Evolutionary conservation across 2,113 vertebrate species (phyloP).

Genomic region (Rana temporaria): DNA sequence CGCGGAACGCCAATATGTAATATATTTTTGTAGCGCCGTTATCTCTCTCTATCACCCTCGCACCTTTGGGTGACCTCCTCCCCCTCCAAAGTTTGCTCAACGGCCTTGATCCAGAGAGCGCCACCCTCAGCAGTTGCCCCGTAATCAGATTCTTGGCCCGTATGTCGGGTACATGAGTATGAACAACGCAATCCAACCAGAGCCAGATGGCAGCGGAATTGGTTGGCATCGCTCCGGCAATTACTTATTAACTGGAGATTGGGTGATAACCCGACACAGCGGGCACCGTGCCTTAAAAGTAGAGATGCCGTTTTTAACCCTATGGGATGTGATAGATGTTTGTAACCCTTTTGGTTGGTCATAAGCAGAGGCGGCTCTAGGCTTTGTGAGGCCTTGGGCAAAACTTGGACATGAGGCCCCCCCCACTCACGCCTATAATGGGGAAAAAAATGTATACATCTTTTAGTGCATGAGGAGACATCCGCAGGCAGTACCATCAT

Average conservation of each 20-base stretch:
- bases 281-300: neutral
- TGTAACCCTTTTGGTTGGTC: too few relatives aligned
- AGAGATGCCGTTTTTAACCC: too few relatives aligned
- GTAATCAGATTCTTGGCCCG: neutral
- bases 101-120: neutral
- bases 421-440: too few relatives aligned
- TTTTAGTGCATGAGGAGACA: too few relatives aligned
- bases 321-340: too few relatives aligned
- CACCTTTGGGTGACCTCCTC: neutral
- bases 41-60: neutral
- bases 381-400: too few relatives aligned
- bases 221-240: neutral
- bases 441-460: too few relatives aligned
- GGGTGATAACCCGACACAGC: neutral
- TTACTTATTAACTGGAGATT: conserved; percentile 12
- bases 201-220: neutral
- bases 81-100: neutral
- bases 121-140: neutral
- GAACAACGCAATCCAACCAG: neutral
- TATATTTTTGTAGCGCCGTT: neutral
- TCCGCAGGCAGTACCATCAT: too few relatives aligned
- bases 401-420: too few relatives aligned
- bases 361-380: too few relatives aligned
- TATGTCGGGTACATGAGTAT: neutral
- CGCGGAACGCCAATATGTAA: too few relatives aligned